Percentiles rank a stretch among this genome's conserved stretches.
phyloP scores from a whole-genome alignment of 2,888 invertebrate genomes.

The Sussaba pulchella region DNA sequence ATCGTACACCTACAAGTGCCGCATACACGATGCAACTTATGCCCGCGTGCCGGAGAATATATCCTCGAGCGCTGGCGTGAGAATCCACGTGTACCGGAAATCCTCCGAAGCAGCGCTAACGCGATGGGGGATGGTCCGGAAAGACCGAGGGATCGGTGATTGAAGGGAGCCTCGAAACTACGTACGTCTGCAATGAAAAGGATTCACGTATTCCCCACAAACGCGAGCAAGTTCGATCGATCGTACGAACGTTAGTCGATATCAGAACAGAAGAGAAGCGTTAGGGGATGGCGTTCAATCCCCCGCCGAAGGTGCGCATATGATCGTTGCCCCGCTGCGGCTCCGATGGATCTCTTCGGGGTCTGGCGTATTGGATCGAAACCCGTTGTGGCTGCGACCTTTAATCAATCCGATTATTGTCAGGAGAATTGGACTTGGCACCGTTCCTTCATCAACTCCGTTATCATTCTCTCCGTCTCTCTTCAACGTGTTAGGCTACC shows the following conservation, averaged over 20 bases:
- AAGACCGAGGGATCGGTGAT: constrained; percentile 28
- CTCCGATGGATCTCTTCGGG: neutral
- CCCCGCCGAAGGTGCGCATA: constrained; percentile 15
- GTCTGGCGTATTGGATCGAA: constrained; percentile 29
- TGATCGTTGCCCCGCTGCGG: constrained; percentile 18
- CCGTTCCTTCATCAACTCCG: constrained; percentile 66
- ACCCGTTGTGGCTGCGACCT: constrained; percentile 72
- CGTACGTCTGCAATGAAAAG: constrained; percentile 57
- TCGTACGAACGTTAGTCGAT: constrained; percentile 53
- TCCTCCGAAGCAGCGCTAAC: constrained; percentile 2
- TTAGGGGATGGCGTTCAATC: constrained; percentile 1
- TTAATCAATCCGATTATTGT: constrained; percentile 80
- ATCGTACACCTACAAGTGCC: neutral
- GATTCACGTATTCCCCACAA: constrained; percentile 39
- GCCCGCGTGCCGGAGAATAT: constrained; percentile 28
- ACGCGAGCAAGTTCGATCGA: constrained; percentile 42
- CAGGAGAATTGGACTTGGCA: constrained; percentile 75
- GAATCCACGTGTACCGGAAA: constrained; percentile 31
- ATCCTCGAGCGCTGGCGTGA: constrained; percentile 25
- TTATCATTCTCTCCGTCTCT: constrained; percentile 33
- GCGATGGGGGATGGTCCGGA: neutral
- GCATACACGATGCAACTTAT: constrained; percentile 34
- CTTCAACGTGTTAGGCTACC: constrained; percentile 63
- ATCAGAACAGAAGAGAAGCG: constrained; percentile 43
- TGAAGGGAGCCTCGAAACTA: constrained; percentile 27